phyloP scores from a whole-genome alignment of 1,140 invertebrate genomes.

The Leptinotarsa lineolata region DNA sequence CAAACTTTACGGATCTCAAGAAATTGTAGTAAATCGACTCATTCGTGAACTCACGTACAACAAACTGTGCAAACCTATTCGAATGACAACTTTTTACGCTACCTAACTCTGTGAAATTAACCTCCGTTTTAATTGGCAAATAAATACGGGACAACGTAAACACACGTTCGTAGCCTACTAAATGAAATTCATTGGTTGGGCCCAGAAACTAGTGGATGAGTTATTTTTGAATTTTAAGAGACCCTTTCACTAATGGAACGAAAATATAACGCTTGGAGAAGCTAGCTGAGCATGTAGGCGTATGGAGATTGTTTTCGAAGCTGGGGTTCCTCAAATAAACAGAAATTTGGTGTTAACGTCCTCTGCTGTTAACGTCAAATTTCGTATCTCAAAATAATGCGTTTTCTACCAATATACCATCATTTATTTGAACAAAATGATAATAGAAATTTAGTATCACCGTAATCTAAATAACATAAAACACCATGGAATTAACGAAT shows the following conservation, averaged over 20 bases:
- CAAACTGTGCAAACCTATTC: background rate
- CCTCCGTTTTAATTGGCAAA: background rate
- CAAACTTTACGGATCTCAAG: background rate
- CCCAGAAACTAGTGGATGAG: background rate
- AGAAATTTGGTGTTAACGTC: no score
- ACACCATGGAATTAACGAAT: no score
- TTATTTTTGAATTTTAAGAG: background rate
- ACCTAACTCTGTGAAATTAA: background rate
- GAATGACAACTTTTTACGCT: background rate
- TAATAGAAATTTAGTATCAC: no score
- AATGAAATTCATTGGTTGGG: background rate
- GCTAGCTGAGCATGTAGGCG: no score
- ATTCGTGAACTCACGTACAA: background rate
- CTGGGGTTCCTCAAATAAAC: no score
- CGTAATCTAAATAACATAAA: no score
- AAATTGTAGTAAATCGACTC: background rate
- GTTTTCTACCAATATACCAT: no score
- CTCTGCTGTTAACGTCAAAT: no score
- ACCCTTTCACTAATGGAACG: background rate
- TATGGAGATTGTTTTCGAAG: no score
- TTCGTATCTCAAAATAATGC: no score
- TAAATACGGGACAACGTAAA: background rate
- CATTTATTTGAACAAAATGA: no score
- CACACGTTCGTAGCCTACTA: background rate
- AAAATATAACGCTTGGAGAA: background rate